These are phyloP conservation scores for Baronia brevicornis DNA, from an alignment of 2,888 invertebrate species.

Conservation along the genomic window DNA sequence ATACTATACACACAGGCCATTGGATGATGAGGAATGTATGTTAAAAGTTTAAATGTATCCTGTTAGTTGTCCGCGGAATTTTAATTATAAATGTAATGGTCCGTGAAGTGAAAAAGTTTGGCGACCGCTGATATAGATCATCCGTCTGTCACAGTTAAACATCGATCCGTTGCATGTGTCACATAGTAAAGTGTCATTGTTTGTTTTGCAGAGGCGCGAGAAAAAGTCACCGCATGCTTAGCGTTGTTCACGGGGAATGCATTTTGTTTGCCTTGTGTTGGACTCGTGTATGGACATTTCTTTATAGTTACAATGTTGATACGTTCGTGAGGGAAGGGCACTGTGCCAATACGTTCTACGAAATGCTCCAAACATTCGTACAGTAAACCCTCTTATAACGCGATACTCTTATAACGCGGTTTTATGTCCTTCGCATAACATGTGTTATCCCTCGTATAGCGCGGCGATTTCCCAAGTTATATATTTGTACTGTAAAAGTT, in stretches of 20 bases:
- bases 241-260: constrained; percentile 38
- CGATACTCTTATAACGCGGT: too few species aligned
- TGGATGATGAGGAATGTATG: too few species aligned
- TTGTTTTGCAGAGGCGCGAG: constrained; percentile 64
- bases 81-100: constrained; percentile 8
- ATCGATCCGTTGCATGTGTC: constrained; percentile 23
- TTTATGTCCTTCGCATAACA: too few species aligned
- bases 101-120: too few species aligned
- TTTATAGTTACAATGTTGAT: constrained; percentile 4
- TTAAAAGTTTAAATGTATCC: not conserved
- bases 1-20: too few species aligned
- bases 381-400: too few species aligned
- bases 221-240: constrained; percentile 71
- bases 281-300: constrained; percentile 12
- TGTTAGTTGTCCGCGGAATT: not conserved
- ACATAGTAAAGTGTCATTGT: constrained; percentile 33
- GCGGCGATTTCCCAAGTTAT: too few species aligned
- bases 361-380: too few species aligned
- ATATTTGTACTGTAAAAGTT: too few species aligned
- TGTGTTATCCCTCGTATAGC: too few species aligned
- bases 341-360: too few species aligned
- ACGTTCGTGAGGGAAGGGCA: constrained; percentile 1
- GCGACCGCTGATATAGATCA: too few species aligned
- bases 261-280: constrained; percentile 13
- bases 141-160: constrained; percentile 9